A percentile compares a stretch with the other conserved stretches of the same genome.
phyloP scores from a whole-genome alignment of 2,888 invertebrate species.

The Eristalinus sepulchralis region DNA sequence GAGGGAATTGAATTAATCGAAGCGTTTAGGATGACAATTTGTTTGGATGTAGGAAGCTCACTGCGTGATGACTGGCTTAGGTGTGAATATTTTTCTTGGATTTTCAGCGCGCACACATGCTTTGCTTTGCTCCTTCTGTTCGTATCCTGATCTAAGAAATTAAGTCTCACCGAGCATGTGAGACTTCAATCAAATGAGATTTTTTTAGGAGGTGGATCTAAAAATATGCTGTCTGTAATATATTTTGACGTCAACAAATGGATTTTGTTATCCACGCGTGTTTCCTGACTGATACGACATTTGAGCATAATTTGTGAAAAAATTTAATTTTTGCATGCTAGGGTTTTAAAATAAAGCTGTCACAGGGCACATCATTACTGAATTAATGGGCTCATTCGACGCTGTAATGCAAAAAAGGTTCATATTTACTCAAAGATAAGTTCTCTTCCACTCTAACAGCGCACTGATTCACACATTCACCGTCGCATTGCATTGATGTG shows the following conservation, averaged over 20 bases:
- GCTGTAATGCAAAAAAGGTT: no score
- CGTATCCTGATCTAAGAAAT: not conserved
- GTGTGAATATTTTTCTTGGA: not conserved
- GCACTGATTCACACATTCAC: no score
- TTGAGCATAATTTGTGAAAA: no score
- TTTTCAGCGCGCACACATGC: not conserved
- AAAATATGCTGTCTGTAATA: not conserved
- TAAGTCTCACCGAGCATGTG: not conserved
- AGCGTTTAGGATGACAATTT: slow-evolving; percentile 45
- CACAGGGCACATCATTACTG: no score
- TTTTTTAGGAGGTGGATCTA: not conserved
- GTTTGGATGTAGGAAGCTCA: slow-evolving; percentile 18
- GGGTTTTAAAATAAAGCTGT: no score
- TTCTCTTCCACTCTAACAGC: no score
- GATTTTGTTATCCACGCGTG: not conserved
- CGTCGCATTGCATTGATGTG: no score
- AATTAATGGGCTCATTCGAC: no score
- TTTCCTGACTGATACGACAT: no score
- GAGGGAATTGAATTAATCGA: slow-evolving; percentile 42
- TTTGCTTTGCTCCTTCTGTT: not conserved
- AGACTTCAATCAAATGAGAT: not conserved
- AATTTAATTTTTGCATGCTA: no score
- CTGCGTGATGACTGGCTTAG: not conserved
- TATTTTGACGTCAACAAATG: not conserved
- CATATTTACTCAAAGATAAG: no score